Conservation (phyloP, 2,888 invertebrate genomes). For the Heteromyza rotundicornis region DNA sequence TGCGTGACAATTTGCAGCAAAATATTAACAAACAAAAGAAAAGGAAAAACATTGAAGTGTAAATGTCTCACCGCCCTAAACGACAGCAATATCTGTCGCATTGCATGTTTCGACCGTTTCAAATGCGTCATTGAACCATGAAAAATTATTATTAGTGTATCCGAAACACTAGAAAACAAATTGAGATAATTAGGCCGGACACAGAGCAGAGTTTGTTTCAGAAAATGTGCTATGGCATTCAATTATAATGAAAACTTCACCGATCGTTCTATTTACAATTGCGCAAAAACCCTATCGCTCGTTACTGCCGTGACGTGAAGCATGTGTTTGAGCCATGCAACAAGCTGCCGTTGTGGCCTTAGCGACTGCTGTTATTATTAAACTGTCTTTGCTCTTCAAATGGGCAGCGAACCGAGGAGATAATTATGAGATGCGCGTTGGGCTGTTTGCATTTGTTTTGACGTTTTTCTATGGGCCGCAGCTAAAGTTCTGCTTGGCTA, state of each 20-base stretch:
- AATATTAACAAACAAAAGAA: no score
- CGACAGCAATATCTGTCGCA: background rate
- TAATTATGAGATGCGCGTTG: constrained; percentile 52
- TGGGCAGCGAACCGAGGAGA: constrained; percentile 47
- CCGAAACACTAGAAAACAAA: constrained; percentile 49
- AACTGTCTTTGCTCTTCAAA: constrained; percentile 48
- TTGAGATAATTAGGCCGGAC: constrained; percentile 46
- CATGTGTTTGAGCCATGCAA: background rate
- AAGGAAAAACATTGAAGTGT: no score
- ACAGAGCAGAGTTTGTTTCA: no score
- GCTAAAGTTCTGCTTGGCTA: background rate
- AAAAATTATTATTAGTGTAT: constrained; percentile 36
- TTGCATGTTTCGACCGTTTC: constrained; percentile 27
- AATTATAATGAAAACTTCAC: no score
- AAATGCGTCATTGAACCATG: constrained; percentile 51
- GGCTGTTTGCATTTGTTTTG: constrained; percentile 26
- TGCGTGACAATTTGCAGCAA: no score
- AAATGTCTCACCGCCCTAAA: background rate
- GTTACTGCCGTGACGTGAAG: no score
- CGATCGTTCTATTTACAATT: no score
- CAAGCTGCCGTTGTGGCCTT: background rate
- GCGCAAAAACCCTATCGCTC: no score
- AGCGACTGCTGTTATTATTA: constrained; percentile 43
- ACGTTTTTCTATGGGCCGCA: background rate
- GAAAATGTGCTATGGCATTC: no score